phyloP scores from a whole-genome alignment of 2,888 invertebrate species.

The Omphaloscelis lunosa region DNA sequence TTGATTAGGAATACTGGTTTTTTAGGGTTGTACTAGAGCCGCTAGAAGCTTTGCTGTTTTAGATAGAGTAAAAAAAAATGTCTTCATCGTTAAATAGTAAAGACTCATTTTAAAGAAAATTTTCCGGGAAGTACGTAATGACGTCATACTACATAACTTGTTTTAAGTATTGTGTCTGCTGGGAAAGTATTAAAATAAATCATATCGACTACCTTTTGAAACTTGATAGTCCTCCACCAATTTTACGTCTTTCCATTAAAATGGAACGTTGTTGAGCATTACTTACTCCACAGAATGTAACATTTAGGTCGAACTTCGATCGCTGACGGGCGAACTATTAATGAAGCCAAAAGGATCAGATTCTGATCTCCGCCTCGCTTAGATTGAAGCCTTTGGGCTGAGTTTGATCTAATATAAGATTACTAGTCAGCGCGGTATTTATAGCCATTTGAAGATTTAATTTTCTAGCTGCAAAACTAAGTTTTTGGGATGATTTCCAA shows the following conservation, averaged over 20 bases:
- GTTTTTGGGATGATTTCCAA: not conserved
- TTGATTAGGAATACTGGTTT: conserved; percentile 14
- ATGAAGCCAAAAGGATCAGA: conserved; percentile 48
- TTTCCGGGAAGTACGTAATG: not conserved
- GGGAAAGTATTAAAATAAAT: not conserved
- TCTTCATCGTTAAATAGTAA: not conserved
- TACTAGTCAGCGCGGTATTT: not conserved
- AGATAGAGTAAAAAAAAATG: not conserved
- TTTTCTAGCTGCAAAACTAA: not conserved
- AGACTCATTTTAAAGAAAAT: not conserved
- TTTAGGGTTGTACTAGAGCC: not conserved
- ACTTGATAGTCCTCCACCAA: not conserved
- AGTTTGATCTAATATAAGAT: conserved; percentile 27
- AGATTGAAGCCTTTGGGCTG: conserved; percentile 25
- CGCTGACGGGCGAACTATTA: conserved; percentile 42
- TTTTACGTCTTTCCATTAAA: conserved; percentile 10
- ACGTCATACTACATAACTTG: not conserved
- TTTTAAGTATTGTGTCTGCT: not conserved
- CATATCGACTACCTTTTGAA: not conserved
- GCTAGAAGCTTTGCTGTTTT: not conserved
- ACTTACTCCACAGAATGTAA: not conserved
- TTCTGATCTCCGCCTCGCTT: conserved; percentile 14
- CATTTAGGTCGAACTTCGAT: conserved; percentile 14
- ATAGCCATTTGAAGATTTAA: not conserved
- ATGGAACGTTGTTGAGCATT: not conserved